These are phyloP conservation scores for Drosophila cognata DNA, from an alignment of 2,888 invertebrate genomes.

Conservation along the genomic window DNA sequence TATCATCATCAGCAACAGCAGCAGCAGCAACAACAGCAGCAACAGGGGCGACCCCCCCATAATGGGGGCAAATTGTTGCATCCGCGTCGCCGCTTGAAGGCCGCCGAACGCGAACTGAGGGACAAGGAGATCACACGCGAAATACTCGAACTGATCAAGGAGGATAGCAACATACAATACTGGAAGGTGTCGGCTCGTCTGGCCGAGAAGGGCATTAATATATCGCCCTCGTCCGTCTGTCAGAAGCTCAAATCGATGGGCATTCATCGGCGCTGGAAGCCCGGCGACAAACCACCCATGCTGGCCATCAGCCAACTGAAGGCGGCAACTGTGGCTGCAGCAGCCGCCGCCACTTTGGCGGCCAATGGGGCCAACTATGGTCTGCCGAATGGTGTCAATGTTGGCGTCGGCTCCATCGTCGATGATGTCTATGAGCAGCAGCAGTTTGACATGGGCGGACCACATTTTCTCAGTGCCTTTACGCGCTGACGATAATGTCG, in stretches of 20 bases:
- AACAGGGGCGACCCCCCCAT: constrained; percentile 21
- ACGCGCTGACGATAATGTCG: constrained; percentile 69
- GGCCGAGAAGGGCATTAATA: constrained; percentile 84
- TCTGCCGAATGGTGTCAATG: constrained; percentile 47
- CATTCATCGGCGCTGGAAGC: constrained; percentile 84
- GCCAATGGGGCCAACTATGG: constrained; percentile 51
- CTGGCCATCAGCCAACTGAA: constrained; percentile 82
- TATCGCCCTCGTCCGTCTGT: constrained; percentile 84
- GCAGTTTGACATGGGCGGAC: constrained; percentile 83
- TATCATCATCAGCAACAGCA: constrained; percentile 53
- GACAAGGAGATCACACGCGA: constrained; percentile 84
- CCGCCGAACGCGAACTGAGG: constrained; percentile 82
- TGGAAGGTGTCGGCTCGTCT: constrained; percentile 84
- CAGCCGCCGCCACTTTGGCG: constrained; percentile 51
- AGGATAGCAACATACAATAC: constrained; percentile 84
- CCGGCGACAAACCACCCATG: constrained; percentile 83
- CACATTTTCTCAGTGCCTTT: constrained; percentile 84
- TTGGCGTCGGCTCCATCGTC: constrained; percentile 42
- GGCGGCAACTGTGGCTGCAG: constrained; percentile 58
- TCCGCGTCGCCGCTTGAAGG: constrained; percentile 83
- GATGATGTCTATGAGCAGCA: constrained; percentile 81
- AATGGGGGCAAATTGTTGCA: constrained; percentile 57
- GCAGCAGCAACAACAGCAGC: constrained; percentile 46
- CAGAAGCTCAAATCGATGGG: constrained; percentile 85
- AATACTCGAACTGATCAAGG: constrained; percentile 84